Conservation (phyloP, 2,113 vertebrate genomes). For the Toxotes jaculatrix region DNA sequence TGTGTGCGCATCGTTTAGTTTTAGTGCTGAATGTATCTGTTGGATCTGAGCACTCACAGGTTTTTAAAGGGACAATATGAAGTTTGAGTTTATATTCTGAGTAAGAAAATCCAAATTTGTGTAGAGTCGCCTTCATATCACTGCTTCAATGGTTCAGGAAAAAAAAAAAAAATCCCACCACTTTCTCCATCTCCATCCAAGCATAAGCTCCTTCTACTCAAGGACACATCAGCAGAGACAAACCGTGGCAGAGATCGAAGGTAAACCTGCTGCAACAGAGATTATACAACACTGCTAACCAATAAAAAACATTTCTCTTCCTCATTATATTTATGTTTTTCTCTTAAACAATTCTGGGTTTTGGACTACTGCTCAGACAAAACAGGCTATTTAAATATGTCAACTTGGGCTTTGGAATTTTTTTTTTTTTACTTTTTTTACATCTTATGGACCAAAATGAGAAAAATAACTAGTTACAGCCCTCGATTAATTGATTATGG, state of each 20-base stretch:
- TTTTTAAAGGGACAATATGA: background rate
- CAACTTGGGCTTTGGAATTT: no score
- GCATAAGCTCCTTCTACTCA: background rate
- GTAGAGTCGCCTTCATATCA: no score
- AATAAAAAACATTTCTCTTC: background rate
- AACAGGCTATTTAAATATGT: background rate
- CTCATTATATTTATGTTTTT: background rate
- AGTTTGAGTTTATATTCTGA: background rate
- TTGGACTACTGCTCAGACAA: no score
- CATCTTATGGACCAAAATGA: background rate
- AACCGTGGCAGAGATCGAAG: background rate
- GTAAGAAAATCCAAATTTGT: constrained; percentile 4
- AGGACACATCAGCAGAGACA: constrained; percentile 33
- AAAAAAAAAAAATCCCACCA: no score
- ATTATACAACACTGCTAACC: background rate
- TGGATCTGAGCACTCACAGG: background rate
- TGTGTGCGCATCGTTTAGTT: background rate
- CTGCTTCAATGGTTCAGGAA: background rate
- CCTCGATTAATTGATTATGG: background rate
- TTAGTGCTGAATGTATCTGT: background rate
- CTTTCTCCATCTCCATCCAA: background rate
- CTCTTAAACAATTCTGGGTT: background rate
- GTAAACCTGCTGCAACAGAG: background rate
- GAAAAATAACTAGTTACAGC: background rate
- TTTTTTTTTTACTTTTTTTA: background rate